These are phyloP conservation scores for Nematopogon swammerdamellus DNA, from an alignment of 2,888 invertebrate genomes.

Conservation along the genomic window DNA sequence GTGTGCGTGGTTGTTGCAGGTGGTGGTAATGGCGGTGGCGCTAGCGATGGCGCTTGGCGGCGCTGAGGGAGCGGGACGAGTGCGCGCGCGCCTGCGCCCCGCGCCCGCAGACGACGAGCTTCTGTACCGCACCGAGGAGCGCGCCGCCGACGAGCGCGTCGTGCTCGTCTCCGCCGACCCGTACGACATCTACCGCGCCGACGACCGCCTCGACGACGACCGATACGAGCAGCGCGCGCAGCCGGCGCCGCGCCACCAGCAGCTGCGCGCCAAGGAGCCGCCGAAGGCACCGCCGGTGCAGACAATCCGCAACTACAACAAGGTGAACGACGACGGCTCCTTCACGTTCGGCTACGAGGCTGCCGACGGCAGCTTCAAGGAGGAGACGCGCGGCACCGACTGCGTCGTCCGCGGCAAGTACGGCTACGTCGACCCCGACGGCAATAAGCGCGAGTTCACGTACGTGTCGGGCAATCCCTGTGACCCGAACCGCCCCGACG, in stretches of 20 bases:
- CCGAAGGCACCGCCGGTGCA: conserved; percentile 73
- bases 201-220: conserved; percentile 35
- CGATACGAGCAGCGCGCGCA: conserved; percentile 26
- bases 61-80: conserved; percentile 28
- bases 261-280: conserved; percentile 52
- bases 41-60: conserved; percentile 21
- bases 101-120: conserved; percentile 30
- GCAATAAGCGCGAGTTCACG: conserved; percentile 81
- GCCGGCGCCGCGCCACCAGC: conserved; percentile 16
- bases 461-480: conserved; percentile 85
- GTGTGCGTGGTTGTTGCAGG: neutral
- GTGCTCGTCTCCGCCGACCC: conserved; percentile 39
- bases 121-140: conserved; percentile 42
- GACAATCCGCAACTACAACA: conserved; percentile 80
- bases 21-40: neutral
- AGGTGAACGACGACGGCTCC: conserved; percentile 79
- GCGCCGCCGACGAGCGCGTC: conserved; percentile 37
- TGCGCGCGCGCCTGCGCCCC: conserved; percentile 32
- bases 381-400: conserved; percentile 81
- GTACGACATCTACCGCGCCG: conserved; percentile 40
- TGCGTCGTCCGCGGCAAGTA: conserved; percentile 86
- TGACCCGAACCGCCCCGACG: conserved; percentile 77
- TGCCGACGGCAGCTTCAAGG: conserved; percentile 83
- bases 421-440: conserved; percentile 83
- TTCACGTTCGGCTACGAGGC: conserved; percentile 85